Evolutionary conservation across 2,888 invertebrate genomes (phyloP).

Genomic region (Spilosoma lubricipeda): DNA sequence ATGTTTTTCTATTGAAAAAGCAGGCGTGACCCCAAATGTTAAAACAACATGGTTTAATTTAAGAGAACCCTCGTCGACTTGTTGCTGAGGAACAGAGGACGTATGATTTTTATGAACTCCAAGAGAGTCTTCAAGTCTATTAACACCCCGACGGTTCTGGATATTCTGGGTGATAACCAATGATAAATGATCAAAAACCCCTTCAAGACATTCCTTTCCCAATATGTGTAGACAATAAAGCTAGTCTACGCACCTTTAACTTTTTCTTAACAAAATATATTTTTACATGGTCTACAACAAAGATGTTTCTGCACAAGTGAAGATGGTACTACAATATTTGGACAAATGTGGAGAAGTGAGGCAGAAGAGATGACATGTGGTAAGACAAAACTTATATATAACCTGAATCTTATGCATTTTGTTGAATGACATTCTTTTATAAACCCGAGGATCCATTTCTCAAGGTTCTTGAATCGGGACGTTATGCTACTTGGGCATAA

Average conservation of each 20-base stretch:
- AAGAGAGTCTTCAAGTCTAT: neutral
- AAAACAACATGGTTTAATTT: neutral
- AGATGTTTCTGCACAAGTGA: conserved; percentile 89
- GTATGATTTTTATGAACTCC: neutral
- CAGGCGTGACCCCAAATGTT: too few relatives aligned
- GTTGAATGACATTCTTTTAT: conserved; percentile 12
- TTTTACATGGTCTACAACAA: conserved; percentile 11
- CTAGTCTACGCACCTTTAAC: neutral
- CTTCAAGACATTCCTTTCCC: neutral
- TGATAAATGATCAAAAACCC: too few relatives aligned
- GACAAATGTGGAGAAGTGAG: conserved; percentile 87
- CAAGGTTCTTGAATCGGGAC: neutral
- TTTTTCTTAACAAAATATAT: neutral
- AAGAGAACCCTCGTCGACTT: neutral
- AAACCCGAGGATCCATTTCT: conserved; percentile 10
- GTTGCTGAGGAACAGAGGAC: neutral
- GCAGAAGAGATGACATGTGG: conserved; percentile 89
- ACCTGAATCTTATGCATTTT: conserved; percentile 47
- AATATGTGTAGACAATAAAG: neutral
- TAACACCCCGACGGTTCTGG: neutral
- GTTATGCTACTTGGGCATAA: conserved; percentile 3
- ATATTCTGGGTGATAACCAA: too few relatives aligned
- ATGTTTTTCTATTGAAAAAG: too few relatives aligned
- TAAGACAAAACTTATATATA: conserved; percentile 61
- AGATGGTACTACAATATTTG: conserved; percentile 88